Conservation (phyloP, 1,140 invertebrate genomes). For the Diploscapter pachys region DNA sequence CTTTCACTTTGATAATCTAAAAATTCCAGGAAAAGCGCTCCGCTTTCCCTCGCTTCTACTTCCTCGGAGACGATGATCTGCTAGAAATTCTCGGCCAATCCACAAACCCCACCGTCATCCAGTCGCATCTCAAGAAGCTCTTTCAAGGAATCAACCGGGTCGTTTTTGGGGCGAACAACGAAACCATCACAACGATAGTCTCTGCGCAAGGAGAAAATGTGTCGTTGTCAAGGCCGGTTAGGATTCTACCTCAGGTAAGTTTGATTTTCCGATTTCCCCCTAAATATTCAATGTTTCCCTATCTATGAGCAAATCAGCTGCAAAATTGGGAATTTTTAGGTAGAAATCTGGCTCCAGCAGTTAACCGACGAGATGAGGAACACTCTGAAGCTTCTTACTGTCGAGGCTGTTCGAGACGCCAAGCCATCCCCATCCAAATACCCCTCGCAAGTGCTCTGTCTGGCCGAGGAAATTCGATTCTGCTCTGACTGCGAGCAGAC, state of each 20-base stretch:
- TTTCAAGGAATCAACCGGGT: conserved; percentile 88
- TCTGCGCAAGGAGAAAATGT: conserved; percentile 81
- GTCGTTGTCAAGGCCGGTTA: conserved; percentile 71
- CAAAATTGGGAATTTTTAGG: conserved; percentile 18
- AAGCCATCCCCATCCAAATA: conserved; percentile 72
- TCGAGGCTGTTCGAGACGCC: conserved; percentile 70
- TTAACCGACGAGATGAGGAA: conserved; percentile 77
- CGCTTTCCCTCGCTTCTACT: conserved; percentile 94
- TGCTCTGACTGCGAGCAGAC: conserved; percentile 78
- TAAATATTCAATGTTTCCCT: no score
- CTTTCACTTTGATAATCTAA: no score
- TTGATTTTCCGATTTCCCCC: no score
- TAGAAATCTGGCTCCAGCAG: conserved; percentile 75
- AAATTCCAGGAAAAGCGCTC: conserved; percentile 75
- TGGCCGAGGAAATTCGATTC: conserved; percentile 72
- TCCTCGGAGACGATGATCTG: conserved; percentile 98
- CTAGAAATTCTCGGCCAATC: conserved; percentile 98
- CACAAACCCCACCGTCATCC: conserved; percentile 83
- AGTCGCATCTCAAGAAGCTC: conserved; percentile 99
- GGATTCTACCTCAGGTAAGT: conserved; percentile 72
- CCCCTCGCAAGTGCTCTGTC: conserved; percentile 73
- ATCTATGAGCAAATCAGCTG: no score
- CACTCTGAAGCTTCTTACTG: conserved; percentile 69
- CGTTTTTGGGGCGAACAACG: conserved; percentile 67
- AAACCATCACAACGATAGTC: conserved; percentile 73